These are phyloP conservation scores for Saccopteryx bilineata DNA, from an alignment of 2,113 vertebrate genomes.

Conservation along the genomic window DNA sequence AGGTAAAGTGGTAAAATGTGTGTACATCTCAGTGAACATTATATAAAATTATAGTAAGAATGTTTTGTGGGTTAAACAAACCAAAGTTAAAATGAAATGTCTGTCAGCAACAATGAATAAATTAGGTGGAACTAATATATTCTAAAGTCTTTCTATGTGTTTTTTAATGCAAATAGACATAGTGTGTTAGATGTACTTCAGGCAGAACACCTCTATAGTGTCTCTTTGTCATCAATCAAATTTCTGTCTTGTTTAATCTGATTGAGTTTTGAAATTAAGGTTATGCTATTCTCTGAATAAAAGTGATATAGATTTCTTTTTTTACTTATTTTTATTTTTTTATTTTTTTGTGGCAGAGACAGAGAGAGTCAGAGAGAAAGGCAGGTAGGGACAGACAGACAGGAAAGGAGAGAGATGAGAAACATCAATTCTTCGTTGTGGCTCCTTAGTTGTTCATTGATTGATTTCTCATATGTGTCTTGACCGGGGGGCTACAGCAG, in stretches of 20 bases:
- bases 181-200: background rate
- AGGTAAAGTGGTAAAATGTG: background rate
- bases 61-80: background rate
- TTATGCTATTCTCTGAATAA: background rate
- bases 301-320: background rate
- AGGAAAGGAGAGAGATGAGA: no score
- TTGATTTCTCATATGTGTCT: no score
- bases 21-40: background rate
- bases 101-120: background rate
- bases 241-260: background rate
- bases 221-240: background rate
- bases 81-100: conserved; percentile 7
- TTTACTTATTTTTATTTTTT: no score
- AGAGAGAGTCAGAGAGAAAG: no score
- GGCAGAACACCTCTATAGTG: background rate
- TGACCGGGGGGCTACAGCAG: no score
- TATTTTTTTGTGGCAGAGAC: no score
- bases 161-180: background rate
- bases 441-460: no score
- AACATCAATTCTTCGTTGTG: no score
- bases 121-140: background rate
- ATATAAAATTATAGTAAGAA: background rate
- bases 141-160: background rate
- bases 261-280: background rate
- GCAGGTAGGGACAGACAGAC: no score